Evolutionary conservation across 2,113 vertebrate genomes (phyloP).

Genomic region (Dromiciops gliroides): DNA sequence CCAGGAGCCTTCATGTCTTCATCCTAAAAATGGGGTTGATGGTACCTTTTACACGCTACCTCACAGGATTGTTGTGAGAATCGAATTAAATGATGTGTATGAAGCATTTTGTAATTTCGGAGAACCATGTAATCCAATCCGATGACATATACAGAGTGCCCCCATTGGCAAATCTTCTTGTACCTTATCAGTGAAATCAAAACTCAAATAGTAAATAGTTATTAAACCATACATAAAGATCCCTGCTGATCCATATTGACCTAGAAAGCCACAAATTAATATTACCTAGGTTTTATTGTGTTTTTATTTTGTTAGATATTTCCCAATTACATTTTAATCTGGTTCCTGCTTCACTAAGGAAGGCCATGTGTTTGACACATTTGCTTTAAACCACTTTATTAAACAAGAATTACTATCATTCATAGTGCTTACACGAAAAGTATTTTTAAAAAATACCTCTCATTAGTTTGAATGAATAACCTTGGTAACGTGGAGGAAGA

Average conservation of each 20-base stretch:
- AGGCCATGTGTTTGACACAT: neutral
- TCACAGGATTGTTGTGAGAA: neutral
- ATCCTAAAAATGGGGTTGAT: neutral
- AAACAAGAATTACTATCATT: neutral
- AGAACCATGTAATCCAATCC: neutral
- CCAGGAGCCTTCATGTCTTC: neutral
- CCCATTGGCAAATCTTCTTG: neutral
- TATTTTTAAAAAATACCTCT: too few relatives aligned
- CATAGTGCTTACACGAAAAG: neutral
- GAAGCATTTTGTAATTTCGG: neutral
- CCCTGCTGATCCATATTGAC: neutral
- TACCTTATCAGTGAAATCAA: neutral
- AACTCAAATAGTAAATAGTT: neutral
- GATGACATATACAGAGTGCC: neutral
- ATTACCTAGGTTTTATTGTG: neutral
- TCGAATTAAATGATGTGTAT: neutral
- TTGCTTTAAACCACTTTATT: neutral
- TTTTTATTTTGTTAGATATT: neutral
- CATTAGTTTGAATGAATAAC: neutral
- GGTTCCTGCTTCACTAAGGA: neutral
- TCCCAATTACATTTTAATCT: neutral
- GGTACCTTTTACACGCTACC: neutral
- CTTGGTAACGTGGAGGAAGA: neutral
- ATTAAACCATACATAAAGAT: neutral
- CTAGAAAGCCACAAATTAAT: neutral